Evolutionary conservation across 1,140 invertebrate genomes (phyloP), one percentile per base, ranked within the genome.

Genomic region (Rhyacophila brunnea): DNA sequence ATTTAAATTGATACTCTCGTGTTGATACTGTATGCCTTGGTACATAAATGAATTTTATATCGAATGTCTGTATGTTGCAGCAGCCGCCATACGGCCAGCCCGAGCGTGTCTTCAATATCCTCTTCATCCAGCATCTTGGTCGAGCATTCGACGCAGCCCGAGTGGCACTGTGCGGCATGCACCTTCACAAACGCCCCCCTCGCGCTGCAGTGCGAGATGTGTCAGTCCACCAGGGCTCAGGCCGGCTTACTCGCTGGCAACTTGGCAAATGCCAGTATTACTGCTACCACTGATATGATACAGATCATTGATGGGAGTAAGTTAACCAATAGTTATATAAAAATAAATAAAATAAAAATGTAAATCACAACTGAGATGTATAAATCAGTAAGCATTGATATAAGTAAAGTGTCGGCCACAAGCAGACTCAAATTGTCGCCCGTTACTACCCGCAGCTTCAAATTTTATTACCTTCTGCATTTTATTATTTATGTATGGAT

Each of bases 91-190:
- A 28, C 51, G 28, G 6, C 28, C 0, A 40, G 19, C 13, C 17
- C 32, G 17, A 23, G 49, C 14, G 7, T 15, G 3, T 48, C 46
- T 15, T 45, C 43, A 45, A 11, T 17, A 32, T 40, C 49, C 2
- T 34, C 46, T 2, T 23, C 46, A 28, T 7, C 9, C 7, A 15
- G 13, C 5, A 5, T 19, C n/a, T 5, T 15, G 6, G 43, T 19
- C 6, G 43, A 19, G 4, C 38, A 15, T 28, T n/a, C 20, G n/a
- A 17, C 32, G 1, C 34, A 40, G 1, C 17, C 15, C 1, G 73
- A 77, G 66, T 93, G 91, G 91, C 83, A 89, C 46, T 95, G 92
- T 67, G 80, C 84, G 20, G 79, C 89, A 14, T 94, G 91, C 70
- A 93, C 91, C 10, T 93, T 85, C 67, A 85, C 90, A 71, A 93